Evolutionary conservation across 1,140 invertebrate genomes (phyloP).

Genomic region (Drepana arcuata): DNA sequence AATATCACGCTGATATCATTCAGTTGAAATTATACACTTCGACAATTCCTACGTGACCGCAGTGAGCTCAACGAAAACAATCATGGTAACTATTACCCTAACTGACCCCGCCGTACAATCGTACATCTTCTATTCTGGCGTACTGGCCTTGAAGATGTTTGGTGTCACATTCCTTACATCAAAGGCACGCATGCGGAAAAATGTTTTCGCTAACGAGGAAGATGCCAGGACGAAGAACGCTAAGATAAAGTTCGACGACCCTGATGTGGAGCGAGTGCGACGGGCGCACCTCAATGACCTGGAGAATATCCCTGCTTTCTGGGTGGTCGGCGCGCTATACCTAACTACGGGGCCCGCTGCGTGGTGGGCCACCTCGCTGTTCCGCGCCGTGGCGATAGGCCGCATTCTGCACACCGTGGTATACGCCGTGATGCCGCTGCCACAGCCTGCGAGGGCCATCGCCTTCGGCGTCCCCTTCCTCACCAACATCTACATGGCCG

Average conservation of each 20-base stretch:
- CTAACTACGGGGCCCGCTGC: conserved; percentile 72
- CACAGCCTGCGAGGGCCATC: conserved; percentile 74
- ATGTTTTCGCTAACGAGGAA: conserved; percentile 34
- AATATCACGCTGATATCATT: too few species aligned
- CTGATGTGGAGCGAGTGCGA: conserved; percentile 62
- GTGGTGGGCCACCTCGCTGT: conserved; percentile 66
- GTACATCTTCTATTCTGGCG: conserved; percentile 68
- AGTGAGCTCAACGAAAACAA: too few species aligned
- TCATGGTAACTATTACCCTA: too few species aligned
- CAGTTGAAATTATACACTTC: too few species aligned
- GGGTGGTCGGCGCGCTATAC: conserved; percentile 74
- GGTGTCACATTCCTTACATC: conserved; percentile 65
- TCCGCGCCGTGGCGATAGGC: conserved; percentile 71
- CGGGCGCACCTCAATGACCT: conserved; percentile 80
- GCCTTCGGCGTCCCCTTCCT: conserved; percentile 35
- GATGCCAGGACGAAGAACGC: conserved; percentile 43
- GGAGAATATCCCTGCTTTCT: conserved; percentile 79
- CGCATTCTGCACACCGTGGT: conserved; percentile 76
- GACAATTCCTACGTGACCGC: too few species aligned
- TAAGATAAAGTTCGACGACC: conserved; percentile 58
- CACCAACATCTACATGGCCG: conserved; percentile 29
- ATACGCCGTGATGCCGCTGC: conserved; percentile 72
- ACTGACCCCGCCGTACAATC: conserved; percentile 60
- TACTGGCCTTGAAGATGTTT: conserved; percentile 73
- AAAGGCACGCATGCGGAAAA: conserved; percentile 48